Evolutionary conservation across 1,140 invertebrate genomes (phyloP), one percentile per base, ranked within the genome.

Genomic region (Brachionus koreanus): DNA sequence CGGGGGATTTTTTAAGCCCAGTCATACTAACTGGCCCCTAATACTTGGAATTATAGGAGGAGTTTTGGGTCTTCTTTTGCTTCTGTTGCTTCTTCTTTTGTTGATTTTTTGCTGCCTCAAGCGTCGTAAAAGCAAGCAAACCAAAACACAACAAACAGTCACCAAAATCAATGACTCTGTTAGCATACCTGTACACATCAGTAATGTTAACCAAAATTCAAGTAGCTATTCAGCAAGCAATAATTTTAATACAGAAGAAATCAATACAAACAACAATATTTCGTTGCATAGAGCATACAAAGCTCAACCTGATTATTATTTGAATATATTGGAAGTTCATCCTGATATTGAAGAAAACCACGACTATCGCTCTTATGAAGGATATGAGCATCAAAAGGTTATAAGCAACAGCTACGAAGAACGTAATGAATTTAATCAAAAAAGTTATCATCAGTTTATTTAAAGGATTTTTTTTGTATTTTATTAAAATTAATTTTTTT

Each of bases 21-120:
- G 9, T 12, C n/a, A 29, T 61, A 61, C 6, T 16, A 79, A 79
- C 33, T 39, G 46, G 35, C 23, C 46, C 1, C 49, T 79, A 5
- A 79, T 79, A 61, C n/a, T 19, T 12, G 76, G 76, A 23, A 79
- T 79, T n/a, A 61, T 79, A 10, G 76, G 76, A 57, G 76, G 76
- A 1, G 23, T 79, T 7, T 1, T 79, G 5, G 76, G 76, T 23
- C 57, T 79, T 13, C 25, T 79, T 19, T 65, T 79, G 25, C 49
- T 79, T 35, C n/a, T 79, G 10, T 39, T 23, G 10, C 35, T 79
- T 23, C 37, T 79, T 5, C 12, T 39, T 39, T 25, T 79, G 0
- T 37, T 79, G 5, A 65, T 79, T 39, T 79, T 13, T 42, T 79
- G 76, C n/a, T 79, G 76, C 16, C 23, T 57, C 3, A 39, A 33